These are phyloP conservation scores for Ceyx cyanopectus DNA, from an alignment of 2,113 vertebrate species.

Conservation along the genomic window DNA sequence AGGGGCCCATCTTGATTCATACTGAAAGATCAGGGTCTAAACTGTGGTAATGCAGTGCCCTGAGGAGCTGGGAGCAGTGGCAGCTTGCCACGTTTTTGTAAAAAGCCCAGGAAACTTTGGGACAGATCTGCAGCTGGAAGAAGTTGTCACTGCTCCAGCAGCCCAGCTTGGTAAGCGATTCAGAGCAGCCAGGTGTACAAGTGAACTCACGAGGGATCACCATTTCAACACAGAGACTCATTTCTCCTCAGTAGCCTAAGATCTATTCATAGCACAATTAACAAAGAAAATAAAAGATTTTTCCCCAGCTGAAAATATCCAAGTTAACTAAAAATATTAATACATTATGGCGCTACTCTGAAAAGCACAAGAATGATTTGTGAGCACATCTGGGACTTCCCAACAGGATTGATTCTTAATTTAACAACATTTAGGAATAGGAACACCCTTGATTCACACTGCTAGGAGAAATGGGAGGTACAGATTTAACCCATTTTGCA, in stretches of 20 bases:
- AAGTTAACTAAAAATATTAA: conserved; percentile 43
- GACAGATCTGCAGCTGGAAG: conserved; percentile 33
- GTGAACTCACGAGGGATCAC: conserved; percentile 27
- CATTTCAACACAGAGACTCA: not conserved
- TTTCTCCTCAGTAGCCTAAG: conserved; percentile 17
- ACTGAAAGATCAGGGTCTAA: not conserved
- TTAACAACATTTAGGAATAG: not conserved
- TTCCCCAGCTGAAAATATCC: conserved; percentile 27
- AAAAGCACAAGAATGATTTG: conserved; percentile 7
- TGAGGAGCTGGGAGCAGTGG: not conserved
- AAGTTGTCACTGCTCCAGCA: conserved; percentile 33
- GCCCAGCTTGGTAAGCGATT: conserved; percentile 30
- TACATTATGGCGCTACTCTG: conserved; percentile 2
- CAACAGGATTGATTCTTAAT: not conserved
- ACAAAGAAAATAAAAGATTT: conserved; percentile 33
- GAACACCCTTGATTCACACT: not conserved
- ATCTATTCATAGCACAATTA: conserved; percentile 54
- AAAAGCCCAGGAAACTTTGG: conserved; percentile 41
- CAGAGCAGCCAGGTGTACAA: conserved; percentile 46
- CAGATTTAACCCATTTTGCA: not conserved
- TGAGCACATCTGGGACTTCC: conserved; percentile 22
- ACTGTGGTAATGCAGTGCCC: not conserved
- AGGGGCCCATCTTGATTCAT: not conserved
- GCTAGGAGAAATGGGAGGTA: not conserved
- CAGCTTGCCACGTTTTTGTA: not conserved